Base-by-base conservation (phyloP, 1,140 invertebrate genomes). In the Euborellia annulipes region DNA sequence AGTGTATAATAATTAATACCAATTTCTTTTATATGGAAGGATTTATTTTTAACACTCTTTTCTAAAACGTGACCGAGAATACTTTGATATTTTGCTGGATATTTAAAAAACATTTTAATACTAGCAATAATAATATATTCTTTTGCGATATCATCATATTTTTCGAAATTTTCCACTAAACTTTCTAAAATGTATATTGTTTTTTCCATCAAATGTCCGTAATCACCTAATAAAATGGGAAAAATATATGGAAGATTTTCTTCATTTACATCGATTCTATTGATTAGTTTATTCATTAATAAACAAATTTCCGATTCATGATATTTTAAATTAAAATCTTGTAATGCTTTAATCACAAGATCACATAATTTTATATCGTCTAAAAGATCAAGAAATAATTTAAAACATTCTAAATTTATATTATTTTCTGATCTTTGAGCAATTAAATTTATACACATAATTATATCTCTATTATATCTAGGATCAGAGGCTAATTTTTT, bases 31-130 rank as follows among this genome's bases (percentile, higher is more conserved):
- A 46, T 27, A n/a, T 11, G n/a, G 32, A 41, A 13, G 7, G 22
- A 13, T 17, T 41, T 27, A 13, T 13, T 14, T 45, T 11, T 11
- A 11, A 46, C 22, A 27, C 45, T 30, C n/a, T 46, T 46, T 36
- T 41, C 39, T 16, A 46, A 22, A 19, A 41, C 19, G 13, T 41
- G 16, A 30, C 45, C 45, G 16, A 46, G 18, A 7, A 36, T 41
- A 22, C 41, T 21, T 34, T 46, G 45, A 41, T 34, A 46, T 41
- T 46, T 39, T 16, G 45, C 14, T 30, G 45, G 45, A 36, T 27
- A 41, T 13, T 41, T 40, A 7, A 46, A 20, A 30, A 46, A 46
- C 45, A 46, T 19, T 41, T 46, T 46, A 6, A 46, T 6, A 41
- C 11, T 22, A 19, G 37, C 20, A 19, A 27, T 46, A n/a, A 46